These are phyloP conservation scores for Egretta garzetta DNA, from an alignment of 2,113 vertebrate species.

Conservation along the genomic window DNA sequence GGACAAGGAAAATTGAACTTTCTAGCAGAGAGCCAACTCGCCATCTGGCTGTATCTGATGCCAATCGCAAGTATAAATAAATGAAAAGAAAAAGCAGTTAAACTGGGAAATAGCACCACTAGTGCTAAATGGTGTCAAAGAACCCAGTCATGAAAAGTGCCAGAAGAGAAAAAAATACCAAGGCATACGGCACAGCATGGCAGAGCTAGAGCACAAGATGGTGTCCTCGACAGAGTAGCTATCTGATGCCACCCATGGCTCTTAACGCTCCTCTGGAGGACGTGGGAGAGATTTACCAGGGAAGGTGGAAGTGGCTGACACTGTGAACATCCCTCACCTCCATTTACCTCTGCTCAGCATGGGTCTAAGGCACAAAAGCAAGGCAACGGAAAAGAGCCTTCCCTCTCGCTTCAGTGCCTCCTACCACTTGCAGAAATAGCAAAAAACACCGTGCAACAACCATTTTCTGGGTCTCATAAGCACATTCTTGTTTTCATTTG, in stretches of 20 bases:
- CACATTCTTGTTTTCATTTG: background rate
- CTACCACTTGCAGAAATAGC: background rate
- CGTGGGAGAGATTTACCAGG: background rate
- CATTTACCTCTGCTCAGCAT: background rate
- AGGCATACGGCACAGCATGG: background rate
- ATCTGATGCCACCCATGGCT: background rate
- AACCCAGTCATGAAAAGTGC: background rate
- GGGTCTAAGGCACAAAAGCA: background rate
- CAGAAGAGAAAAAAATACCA: background rate
- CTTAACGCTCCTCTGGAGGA: background rate
- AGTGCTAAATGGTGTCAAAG: background rate
- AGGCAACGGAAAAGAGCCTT: background rate
- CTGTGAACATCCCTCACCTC: background rate
- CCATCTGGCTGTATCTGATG: constrained; percentile 33
- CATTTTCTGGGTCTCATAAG: background rate
- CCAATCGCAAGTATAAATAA: constrained; percentile 15
- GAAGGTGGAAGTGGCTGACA: background rate
- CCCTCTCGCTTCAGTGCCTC: background rate
- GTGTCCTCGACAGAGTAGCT: background rate
- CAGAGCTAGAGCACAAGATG: background rate
- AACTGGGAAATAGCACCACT: constrained; percentile 7
- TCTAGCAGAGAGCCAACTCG: background rate
- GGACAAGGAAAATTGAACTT: constrained; percentile 18
- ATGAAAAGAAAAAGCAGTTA: background rate
- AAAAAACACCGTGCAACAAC: background rate